These are phyloP conservation scores for Nephotettix cincticeps DNA, from an alignment of 1,140 invertebrate species.

Conservation along the genomic window DNA sequence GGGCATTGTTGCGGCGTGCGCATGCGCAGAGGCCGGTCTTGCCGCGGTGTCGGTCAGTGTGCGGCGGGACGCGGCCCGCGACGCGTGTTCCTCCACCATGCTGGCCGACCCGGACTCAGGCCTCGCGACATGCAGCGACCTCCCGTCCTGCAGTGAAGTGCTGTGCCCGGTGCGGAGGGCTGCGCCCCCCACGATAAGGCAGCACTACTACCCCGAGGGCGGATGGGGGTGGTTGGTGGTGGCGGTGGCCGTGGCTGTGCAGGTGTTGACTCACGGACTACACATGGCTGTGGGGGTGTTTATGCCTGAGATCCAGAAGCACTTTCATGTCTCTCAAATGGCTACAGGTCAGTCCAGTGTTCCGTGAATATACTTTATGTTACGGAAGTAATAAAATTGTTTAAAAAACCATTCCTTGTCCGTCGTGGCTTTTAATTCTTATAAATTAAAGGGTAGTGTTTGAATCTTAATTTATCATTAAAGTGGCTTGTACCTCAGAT, in stretches of 20 bases:
- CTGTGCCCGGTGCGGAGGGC: slow-evolving; percentile 35
- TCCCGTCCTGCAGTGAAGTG: slow-evolving; percentile 40
- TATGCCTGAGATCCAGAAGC: slow-evolving; percentile 39
- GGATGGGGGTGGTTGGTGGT: slow-evolving; percentile 67
- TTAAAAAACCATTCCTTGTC: too few relatives aligned
- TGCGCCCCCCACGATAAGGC: slow-evolving; percentile 48
- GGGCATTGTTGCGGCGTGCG: too few relatives aligned
- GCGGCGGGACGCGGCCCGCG: slow-evolving; percentile 3
- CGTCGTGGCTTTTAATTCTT: too few relatives aligned
- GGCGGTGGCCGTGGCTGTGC: slow-evolving; percentile 52
- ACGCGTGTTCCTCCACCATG: slow-evolving; percentile 10
- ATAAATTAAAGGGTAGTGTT: too few relatives aligned
- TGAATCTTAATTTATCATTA: too few relatives aligned
- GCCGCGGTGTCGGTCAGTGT: background rate
- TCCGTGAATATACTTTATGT: too few relatives aligned
- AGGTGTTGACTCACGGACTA: slow-evolving; percentile 53
- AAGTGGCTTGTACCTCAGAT: too few relatives aligned
- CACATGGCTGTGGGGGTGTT: slow-evolving; percentile 51
- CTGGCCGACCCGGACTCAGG: slow-evolving; percentile 39
- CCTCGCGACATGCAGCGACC: slow-evolving; percentile 41
- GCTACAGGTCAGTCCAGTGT: slow-evolving; percentile 42
- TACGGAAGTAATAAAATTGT: too few relatives aligned
- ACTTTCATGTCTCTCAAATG: slow-evolving; percentile 36
- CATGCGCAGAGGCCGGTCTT: too few relatives aligned
- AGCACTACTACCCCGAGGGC: slow-evolving; percentile 66